phyloP scores from a whole-genome alignment of 2,888 invertebrate species.

The Tipula unca region DNA sequence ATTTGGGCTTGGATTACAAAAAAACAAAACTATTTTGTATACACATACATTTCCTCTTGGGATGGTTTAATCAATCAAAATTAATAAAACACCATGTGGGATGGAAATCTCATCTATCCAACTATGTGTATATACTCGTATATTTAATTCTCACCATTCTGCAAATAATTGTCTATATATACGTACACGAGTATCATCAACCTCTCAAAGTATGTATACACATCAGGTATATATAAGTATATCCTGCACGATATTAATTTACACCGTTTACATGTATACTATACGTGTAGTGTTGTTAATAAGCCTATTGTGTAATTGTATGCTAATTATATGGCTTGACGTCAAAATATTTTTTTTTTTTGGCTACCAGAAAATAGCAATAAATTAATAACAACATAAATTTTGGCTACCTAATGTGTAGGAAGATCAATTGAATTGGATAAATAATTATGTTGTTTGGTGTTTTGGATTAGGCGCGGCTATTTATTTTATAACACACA shows the following conservation, averaged over 20 bases:
- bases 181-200: neutral
- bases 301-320: neutral
- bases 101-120: neutral
- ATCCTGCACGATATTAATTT: neutral
- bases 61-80: neutral
- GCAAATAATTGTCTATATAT: neutral
- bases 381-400: too few species aligned
- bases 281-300: neutral
- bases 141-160: neutral
- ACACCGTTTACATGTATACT: neutral
- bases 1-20: neutral
- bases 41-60: neutral
- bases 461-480: too few species aligned
- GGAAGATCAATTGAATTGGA: too few species aligned
- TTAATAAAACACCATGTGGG: neutral
- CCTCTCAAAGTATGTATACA: neutral
- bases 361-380: neutral
- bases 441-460: too few species aligned
- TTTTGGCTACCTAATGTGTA: too few species aligned
- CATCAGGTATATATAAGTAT: neutral
- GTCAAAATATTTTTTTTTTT: neutral
- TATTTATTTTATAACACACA: too few species aligned
- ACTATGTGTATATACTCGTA: too few species aligned
- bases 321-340: neutral
- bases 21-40: neutral